Conservation (phyloP, 2,888 invertebrate species). For the Orchesella flavescens region DNA sequence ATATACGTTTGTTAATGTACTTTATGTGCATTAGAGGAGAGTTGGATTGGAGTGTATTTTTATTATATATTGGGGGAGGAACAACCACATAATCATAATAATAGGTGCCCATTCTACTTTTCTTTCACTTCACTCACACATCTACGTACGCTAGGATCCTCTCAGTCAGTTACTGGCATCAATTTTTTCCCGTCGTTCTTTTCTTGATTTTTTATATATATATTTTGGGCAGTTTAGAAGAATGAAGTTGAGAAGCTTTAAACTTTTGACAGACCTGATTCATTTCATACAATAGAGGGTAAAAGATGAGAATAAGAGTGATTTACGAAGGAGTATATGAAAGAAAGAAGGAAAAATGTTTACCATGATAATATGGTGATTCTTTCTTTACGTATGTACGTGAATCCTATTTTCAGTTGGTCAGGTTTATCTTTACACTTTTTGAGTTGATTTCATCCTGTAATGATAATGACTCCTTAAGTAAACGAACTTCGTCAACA, state of each 20-base stretch:
- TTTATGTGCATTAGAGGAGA: conserved; percentile 39
- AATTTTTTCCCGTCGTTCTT: conserved; percentile 7
- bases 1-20: conserved; percentile 40
- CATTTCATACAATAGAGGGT: conserved; percentile 45
- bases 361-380: neutral
- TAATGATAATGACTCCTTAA: too few relatives aligned
- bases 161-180: conserved; percentile 27
- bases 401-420: too few relatives aligned
- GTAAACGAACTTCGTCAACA: too few relatives aligned
- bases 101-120: conserved; percentile 56
- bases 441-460: too few relatives aligned
- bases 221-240: conserved; percentile 48
- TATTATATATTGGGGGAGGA: conserved; percentile 61
- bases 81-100: conserved; percentile 64
- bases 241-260: conserved; percentile 6
- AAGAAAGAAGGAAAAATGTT: neutral
- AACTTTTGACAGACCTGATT: conserved; percentile 39
- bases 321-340: neutral
- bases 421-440: too few relatives aligned
- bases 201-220: conserved; percentile 43
- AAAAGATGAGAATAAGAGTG: conserved; percentile 2
- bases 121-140: conserved; percentile 30
- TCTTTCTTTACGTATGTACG: neutral
- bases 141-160: neutral
- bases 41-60: conserved; percentile 27